Conservation (phyloP, 1,140 invertebrate genomes). For the Dendrolimus kikuchii region DNA sequence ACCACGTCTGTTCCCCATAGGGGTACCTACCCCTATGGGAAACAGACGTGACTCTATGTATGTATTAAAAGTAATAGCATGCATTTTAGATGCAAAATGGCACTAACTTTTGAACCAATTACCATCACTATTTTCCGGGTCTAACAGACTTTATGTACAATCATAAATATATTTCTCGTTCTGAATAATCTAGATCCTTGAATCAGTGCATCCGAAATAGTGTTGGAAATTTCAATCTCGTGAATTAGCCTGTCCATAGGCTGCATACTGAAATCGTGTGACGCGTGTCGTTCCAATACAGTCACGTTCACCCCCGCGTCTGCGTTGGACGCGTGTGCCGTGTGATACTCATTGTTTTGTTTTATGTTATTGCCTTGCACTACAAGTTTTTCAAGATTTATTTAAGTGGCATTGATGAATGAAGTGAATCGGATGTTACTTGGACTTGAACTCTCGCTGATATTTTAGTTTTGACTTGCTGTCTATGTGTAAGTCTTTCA, state of each 20-base stretch:
- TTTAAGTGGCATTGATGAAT: slow-evolving; percentile 21
- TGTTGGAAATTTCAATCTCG: neutral
- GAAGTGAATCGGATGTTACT: slow-evolving; percentile 11
- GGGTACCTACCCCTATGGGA: too few relatives aligned
- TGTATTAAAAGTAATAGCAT: too few relatives aligned
- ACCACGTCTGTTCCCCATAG: too few relatives aligned
- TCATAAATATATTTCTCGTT: too few relatives aligned
- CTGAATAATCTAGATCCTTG: too few relatives aligned
- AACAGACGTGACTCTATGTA: too few relatives aligned
- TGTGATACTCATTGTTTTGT: slow-evolving; percentile 13
- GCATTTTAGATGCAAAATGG: too few relatives aligned
- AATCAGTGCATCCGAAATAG: too few relatives aligned
- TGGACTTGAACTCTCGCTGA: slow-evolving; percentile 9
- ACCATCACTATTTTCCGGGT: too few relatives aligned
- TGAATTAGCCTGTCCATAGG: slow-evolving; percentile 7
- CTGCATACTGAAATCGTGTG: slow-evolving; percentile 17
- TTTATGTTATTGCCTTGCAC: slow-evolving; percentile 17
- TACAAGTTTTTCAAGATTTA: slow-evolving; percentile 16
- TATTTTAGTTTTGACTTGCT: slow-evolving; percentile 3
- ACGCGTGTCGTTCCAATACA: slow-evolving; percentile 22
- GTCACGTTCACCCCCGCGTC: slow-evolving; percentile 34
- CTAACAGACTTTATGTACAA: too few relatives aligned
- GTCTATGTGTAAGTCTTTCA: slow-evolving; percentile 16
- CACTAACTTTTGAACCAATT: too few relatives aligned
- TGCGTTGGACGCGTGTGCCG: slow-evolving; percentile 29